Base-by-base conservation (phyloP, 2,113 vertebrate species). In the Artemisiospiza belli region DNA sequence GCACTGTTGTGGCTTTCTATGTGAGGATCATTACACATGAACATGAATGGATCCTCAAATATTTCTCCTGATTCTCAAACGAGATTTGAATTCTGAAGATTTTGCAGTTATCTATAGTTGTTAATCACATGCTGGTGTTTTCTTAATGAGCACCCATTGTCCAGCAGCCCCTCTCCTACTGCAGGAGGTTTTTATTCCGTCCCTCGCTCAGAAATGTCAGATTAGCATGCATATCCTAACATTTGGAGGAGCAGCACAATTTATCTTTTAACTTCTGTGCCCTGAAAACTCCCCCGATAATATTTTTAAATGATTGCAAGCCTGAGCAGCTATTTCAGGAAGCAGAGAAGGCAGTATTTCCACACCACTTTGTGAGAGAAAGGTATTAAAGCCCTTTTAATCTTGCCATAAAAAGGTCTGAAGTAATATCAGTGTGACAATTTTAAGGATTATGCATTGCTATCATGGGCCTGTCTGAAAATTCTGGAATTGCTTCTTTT, bases 271-370 rank as follows among this genome's bases (percentile, higher is more conserved):
- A 94, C 47, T 81, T 84, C 57, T 10, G 37, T 76, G 35, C 41
- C 79, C 43, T 85, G 63, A 51, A 89, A 70, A 72, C 18, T 78
- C 72, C 78, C 51, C 66, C 68, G 75, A 95, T 91, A 91, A 93
- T 96, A 3, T 93, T 95, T 90, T 57, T 22, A 93, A 95, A 80
- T 90, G 87, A 96, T 86, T 94, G 85, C 75, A 89, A 92, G 74
- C 46, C 51, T 80, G 62, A 95, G 90, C 59, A 52, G 59, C 70
- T 82, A 61, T 81, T 86, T 84, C 69, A 70, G 88, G 77, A 72
- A 67, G 6, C 24, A 70, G 61, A 44, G 74, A 30, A 72, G 72
- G 66, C 37, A 85, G 63, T 11, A 47, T 84, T 92, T 94, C 87
- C 57, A 63, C 58, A 52, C 7, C 24, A 35, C 44, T 72, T 62